These are phyloP conservation scores for Bos javanicus DNA, from an alignment of 2,113 vertebrate genomes.

Conservation along the genomic window DNA sequence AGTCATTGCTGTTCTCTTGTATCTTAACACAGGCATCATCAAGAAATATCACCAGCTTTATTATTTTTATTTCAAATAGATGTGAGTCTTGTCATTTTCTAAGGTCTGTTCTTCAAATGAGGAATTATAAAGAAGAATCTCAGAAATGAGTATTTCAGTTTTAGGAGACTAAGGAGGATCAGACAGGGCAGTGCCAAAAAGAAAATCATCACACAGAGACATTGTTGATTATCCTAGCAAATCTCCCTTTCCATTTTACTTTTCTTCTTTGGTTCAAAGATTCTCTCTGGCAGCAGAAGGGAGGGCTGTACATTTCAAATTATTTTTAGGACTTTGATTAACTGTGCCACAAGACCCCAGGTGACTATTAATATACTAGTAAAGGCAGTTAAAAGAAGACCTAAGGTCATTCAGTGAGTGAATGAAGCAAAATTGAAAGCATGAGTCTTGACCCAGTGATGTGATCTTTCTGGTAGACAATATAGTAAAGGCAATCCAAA, in stretches of 20 bases:
- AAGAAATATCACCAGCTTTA: conserved; percentile 27
- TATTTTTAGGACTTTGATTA: conserved; percentile 77
- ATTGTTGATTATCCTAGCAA: conserved; percentile 67
- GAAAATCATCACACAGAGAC: conserved; percentile 60
- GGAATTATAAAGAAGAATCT: conserved; percentile 45
- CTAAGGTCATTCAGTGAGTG: conserved; percentile 71
- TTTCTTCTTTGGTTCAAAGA: conserved; percentile 67
- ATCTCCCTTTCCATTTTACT: conserved; percentile 63
- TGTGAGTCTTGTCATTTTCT: conserved; percentile 45
- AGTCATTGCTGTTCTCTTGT: conserved; percentile 6
- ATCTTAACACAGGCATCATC: conserved; percentile 2
- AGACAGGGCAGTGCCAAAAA: conserved; percentile 30
- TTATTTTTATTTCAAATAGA: conserved; percentile 54
- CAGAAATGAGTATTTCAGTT: conserved; percentile 55
- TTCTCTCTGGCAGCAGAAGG: conserved; percentile 53
- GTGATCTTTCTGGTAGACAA: conserved; percentile 65
- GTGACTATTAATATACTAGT: conserved; percentile 76
- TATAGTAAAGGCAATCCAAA: conserved; percentile 63
- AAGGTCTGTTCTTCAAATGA: conserved; percentile 52
- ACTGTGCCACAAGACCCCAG: conserved; percentile 66
- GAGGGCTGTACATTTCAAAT: conserved; percentile 59
- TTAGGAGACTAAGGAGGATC: conserved; percentile 49
- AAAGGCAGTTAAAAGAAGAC: conserved; percentile 75
- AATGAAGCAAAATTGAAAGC: conserved; percentile 73
- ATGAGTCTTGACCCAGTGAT: conserved; percentile 65